These are phyloP conservation scores for Halcyon senegalensis DNA, from an alignment of 2,113 vertebrate genomes.

Conservation along the genomic window DNA sequence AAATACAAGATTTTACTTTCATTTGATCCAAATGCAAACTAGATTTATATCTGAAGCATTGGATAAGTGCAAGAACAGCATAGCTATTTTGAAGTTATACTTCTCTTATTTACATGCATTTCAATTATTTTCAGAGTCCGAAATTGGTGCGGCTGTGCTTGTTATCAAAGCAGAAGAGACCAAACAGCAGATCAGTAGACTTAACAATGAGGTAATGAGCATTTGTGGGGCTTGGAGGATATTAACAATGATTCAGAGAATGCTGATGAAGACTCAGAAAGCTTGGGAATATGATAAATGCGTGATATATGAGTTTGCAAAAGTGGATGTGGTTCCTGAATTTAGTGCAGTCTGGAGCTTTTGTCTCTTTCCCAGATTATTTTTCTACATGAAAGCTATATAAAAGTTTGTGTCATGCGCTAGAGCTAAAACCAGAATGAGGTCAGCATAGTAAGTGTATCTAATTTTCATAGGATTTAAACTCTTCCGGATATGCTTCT, in stretches of 20 bases:
- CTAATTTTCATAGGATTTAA: not conserved
- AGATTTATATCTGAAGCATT: not conserved
- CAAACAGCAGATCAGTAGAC: conserved; percentile 79
- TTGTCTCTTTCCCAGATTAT: not conserved
- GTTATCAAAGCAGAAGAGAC: conserved; percentile 85
- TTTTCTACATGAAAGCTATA: not conserved
- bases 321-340: not conserved
- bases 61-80: not conserved
- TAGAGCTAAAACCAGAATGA: not conserved
- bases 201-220: conserved; percentile 80
- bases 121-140: conserved; percentile 75
- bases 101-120: not conserved
- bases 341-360: not conserved
- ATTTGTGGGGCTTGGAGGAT: not conserved
- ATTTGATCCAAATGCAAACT: not conserved
- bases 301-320: not conserved
- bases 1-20: not conserved
- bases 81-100: not conserved
- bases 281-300: not conserved
- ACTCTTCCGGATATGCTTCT: not conserved
- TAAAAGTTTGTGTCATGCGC: not conserved
- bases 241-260: not conserved
- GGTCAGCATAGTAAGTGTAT: not conserved
- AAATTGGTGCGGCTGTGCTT: conserved; percentile 79
- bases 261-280: not conserved